Percentiles rank a stretch among this genome's conserved stretches.
These are phyloP conservation scores for Gallinago solitaria DNA, from an alignment of 2,797 vertebrate genomes.

Conservation along the genomic window DNA sequence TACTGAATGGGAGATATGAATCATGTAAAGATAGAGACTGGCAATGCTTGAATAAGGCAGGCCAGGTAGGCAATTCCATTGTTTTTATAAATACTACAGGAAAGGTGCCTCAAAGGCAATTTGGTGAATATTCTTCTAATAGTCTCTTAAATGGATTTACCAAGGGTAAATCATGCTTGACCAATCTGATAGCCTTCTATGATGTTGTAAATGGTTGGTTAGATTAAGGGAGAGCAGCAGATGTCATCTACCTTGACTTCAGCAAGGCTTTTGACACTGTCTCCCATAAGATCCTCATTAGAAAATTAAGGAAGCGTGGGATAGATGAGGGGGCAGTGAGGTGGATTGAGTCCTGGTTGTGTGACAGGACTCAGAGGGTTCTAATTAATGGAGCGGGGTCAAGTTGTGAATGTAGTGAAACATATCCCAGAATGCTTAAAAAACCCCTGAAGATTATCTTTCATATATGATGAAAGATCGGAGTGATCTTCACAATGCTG, in stretches of 20 bases:
- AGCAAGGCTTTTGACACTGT: no score
- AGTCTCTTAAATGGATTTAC: neutral
- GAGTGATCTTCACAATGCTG: neutral
- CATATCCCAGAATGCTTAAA: neutral
- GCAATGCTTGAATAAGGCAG: neutral
- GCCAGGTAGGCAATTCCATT: neutral
- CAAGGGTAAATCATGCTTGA: no score
- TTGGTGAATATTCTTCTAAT: neutral
- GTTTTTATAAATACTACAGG: neutral
- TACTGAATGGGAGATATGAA: neutral
- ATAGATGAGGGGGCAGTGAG: no score
- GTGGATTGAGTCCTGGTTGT: no score
- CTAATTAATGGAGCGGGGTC: no score
- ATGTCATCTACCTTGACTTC: no score
- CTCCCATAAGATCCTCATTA: no score
- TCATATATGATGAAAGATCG: neutral
- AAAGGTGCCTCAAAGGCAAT: neutral
- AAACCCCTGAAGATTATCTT: neutral
- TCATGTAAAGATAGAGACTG: neutral
- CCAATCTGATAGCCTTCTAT: no score
- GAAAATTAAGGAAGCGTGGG: no score
- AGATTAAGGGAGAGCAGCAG: no score
- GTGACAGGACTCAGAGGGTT: no score
- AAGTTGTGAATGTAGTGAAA: neutral
- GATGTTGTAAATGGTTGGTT: no score